Evolutionary conservation across 2,113 vertebrate species (phyloP).

Genomic region (Myrmecobius fasciatus): DNA sequence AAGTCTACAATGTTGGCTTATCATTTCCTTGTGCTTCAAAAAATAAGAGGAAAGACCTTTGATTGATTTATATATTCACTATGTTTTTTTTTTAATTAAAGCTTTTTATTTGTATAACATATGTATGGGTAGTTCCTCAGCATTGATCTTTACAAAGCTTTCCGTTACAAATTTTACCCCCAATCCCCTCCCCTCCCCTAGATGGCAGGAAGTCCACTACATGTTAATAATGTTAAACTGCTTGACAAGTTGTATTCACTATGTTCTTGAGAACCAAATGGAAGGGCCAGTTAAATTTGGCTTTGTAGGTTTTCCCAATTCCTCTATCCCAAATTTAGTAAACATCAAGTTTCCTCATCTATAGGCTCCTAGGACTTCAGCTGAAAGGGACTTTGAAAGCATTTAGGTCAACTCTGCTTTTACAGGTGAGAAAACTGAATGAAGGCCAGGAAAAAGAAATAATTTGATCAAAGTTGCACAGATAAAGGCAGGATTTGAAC

Average conservation of each 20-base stretch:
- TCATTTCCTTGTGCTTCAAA: slow-evolving; percentile 58
- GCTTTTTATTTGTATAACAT: no score
- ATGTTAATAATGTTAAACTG: no score
- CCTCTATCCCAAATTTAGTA: slow-evolving; percentile 73
- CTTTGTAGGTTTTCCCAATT: slow-evolving; percentile 70
- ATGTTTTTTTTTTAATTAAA: no score
- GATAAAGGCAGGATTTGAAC: background rate
- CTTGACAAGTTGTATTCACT: no score
- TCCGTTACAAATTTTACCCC: no score
- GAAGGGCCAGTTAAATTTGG: slow-evolving; percentile 70
- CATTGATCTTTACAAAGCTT: no score
- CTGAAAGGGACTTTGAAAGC: background rate
- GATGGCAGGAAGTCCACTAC: no score
- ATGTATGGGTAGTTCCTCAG: no score
- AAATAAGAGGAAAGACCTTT: slow-evolving; percentile 37
- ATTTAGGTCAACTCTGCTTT: background rate
- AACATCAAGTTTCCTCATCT: slow-evolving; percentile 54
- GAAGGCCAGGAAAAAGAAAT: background rate
- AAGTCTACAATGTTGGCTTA: slow-evolving; percentile 57
- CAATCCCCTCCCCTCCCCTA: no score
- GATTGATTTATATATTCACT: slow-evolving; percentile 70
- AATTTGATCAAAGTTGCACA: background rate
- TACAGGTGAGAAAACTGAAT: background rate
- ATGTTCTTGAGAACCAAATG: slow-evolving; percentile 65
- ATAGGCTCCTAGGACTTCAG: background rate